These are phyloP conservation scores for Tonatia bakeri DNA, from an alignment of 2,113 vertebrate species.

Conservation along the genomic window DNA sequence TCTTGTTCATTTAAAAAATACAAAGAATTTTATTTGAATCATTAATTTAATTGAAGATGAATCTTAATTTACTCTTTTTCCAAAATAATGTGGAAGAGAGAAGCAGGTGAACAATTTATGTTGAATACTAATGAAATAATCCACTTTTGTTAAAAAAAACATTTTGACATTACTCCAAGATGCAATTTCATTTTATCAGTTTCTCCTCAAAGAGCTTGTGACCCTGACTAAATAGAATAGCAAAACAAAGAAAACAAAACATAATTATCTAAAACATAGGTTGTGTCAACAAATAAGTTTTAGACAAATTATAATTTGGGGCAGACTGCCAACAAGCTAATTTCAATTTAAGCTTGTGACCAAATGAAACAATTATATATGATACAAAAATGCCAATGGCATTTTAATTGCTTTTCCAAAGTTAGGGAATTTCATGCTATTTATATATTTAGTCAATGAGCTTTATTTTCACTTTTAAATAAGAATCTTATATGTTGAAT, in stretches of 20 bases:
- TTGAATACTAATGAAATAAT: background rate
- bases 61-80: background rate
- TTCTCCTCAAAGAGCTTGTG: background rate
- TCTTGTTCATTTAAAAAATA: background rate
- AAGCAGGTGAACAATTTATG: background rate
- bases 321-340: background rate
- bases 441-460: background rate
- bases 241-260: background rate
- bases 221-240: background rate
- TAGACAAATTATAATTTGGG: constrained; percentile 1
- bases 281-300: background rate
- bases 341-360: background rate
- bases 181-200: background rate
- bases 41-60: background rate
- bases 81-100: background rate
- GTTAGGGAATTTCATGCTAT: background rate
- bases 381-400: background rate
- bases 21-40: background rate
- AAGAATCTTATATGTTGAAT: background rate
- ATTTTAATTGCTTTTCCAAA: background rate
- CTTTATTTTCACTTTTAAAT: background rate
- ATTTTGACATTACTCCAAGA: background rate
- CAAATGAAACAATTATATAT: background rate
- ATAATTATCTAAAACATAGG: background rate
- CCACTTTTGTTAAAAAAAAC: background rate